phyloP scores from a whole-genome alignment of 1,140 invertebrate genomes.

The Semibalanus balanoides region DNA sequence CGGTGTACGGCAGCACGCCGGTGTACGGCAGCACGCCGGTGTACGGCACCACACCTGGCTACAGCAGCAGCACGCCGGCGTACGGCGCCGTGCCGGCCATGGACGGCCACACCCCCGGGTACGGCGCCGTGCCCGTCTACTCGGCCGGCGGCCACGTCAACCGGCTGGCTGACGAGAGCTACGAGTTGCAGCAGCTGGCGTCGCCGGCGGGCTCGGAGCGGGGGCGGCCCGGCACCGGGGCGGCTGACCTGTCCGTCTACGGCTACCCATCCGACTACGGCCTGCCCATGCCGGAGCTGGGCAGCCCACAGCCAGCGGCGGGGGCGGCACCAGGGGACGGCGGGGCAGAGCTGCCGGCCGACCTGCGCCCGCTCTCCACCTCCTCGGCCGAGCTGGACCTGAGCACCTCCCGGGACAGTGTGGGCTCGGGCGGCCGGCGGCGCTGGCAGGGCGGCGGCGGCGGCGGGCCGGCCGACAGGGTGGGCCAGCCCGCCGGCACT shows the following conservation, averaged over 20 bases:
- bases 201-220: slow-evolving; percentile 41
- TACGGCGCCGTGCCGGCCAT: background rate
- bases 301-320: background rate
- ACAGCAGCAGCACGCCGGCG: too few relatives aligned
- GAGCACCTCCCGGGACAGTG: background rate
- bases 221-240: too few relatives aligned
- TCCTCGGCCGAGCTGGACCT: background rate
- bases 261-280: slow-evolving; percentile 61
- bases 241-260: slow-evolving; percentile 18
- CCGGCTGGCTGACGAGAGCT: slow-evolving; percentile 42
- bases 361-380: background rate
- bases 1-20: background rate
- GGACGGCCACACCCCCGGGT: background rate
- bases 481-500: background rate
- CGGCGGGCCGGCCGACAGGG: too few relatives aligned
- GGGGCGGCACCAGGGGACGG: too few relatives aligned
- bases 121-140: background rate
- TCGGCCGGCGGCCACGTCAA: slow-evolving; percentile 41
- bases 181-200: slow-evolving; percentile 67
- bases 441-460: background rate
- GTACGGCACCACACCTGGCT: too few relatives aligned
- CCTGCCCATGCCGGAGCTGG: slow-evolving; percentile 42
- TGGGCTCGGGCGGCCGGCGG: background rate
- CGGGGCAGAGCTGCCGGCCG: too few relatives aligned
- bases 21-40: background rate